phyloP scores from a whole-genome alignment of 2,888 invertebrate species.

The Rotaria socialis region DNA sequence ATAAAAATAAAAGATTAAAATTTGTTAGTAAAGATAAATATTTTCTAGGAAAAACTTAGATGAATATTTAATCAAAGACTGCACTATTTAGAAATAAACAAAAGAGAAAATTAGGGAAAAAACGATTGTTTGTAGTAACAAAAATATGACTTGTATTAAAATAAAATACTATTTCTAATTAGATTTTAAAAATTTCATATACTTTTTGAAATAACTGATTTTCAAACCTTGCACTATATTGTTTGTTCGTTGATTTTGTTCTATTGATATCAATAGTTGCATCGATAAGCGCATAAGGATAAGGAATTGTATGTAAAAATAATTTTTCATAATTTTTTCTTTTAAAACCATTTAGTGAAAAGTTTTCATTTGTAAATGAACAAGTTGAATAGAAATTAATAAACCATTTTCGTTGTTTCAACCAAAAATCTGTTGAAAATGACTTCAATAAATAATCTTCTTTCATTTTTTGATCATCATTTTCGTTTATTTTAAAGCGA shows the following conservation, averaged over 20 bases:
- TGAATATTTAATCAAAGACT: too few species aligned
- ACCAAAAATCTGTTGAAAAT: slow-evolving; percentile 14
- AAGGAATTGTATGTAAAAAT: not conserved
- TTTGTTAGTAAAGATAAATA: too few species aligned
- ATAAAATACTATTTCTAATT: too few species aligned
- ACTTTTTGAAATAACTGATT: not conserved
- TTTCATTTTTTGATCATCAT: not conserved
- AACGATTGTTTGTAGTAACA: too few species aligned
- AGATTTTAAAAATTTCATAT: not conserved
- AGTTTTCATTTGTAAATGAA: not conserved
- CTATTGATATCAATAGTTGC: not conserved
- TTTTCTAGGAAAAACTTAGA: too few species aligned
- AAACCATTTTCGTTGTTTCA: slow-evolving; percentile 7
- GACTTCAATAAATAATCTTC: not conserved
- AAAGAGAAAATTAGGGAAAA: too few species aligned
- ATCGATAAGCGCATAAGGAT: not conserved
- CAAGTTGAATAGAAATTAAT: not conserved
- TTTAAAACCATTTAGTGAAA: not conserved
- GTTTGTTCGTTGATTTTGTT: not conserved
- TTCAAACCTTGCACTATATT: not conserved
- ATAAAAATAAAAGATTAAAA: too few species aligned
- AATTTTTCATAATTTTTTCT: not conserved
- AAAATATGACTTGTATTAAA: too few species aligned
- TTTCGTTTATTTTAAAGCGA: not conserved
- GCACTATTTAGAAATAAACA: too few species aligned